These are phyloP conservation scores for Chromobotia macracanthus DNA, from an alignment of 2,797 vertebrate genomes.

Conservation along the genomic window DNA sequence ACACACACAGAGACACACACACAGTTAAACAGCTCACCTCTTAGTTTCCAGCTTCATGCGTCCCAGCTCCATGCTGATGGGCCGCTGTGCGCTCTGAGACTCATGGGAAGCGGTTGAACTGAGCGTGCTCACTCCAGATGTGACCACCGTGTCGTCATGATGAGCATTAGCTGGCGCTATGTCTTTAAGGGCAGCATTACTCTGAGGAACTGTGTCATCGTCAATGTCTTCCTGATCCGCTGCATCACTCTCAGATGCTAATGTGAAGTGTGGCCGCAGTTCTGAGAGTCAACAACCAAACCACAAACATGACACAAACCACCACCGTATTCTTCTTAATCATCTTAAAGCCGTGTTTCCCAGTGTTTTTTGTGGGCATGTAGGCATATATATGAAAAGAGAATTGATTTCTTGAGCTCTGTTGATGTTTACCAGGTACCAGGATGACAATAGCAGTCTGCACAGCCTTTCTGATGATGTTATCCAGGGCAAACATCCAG, in stretches of 20 bases:
- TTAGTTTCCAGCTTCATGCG: conserved; percentile 95
- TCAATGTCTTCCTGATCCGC: conserved; percentile 92
- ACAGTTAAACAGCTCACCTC: conserved; percentile 72
- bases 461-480: conserved; percentile 96
- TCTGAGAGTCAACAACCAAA: conserved; percentile 74
- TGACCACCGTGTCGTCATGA: conserved; percentile 89
- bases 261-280: conserved; percentile 92
- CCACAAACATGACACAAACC: neutral
- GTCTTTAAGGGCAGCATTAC: conserved; percentile 75
- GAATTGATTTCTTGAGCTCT: too few species aligned
- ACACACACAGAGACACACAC: neutral
- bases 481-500: conserved; percentile 99
- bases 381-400: too few species aligned
- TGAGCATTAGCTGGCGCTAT: conserved; percentile 72
- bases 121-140: conserved; percentile 97
- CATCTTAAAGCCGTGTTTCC: too few species aligned
- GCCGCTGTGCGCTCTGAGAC: conserved; percentile 86
- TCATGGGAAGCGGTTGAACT: conserved; percentile 93
- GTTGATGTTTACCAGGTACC: conserved; percentile 86
- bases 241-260: conserved; percentile 93
- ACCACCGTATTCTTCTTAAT: neutral
- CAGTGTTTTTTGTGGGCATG: too few species aligned
- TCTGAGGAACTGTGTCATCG: conserved; percentile 73
- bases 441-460: conserved; percentile 97
- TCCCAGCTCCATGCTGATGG: conserved; percentile 89